These are phyloP conservation scores for Psylliodes chrysocephalus DNA, from an alignment of 2,888 invertebrate genomes.

Conservation along the genomic window DNA sequence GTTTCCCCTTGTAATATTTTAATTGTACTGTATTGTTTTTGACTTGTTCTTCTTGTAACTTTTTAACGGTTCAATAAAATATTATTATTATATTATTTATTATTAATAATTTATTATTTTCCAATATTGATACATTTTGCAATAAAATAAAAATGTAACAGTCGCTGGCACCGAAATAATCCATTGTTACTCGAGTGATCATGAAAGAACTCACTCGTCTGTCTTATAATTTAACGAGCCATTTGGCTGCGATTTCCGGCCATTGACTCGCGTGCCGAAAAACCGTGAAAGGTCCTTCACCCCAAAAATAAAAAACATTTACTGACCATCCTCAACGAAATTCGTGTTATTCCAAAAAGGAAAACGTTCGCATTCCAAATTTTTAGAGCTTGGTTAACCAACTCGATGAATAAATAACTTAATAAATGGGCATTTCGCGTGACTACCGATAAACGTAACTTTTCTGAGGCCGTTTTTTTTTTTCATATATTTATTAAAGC, in stretches of 20 bases:
- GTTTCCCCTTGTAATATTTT: too few species aligned
- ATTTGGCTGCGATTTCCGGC: slow-evolving; percentile 6
- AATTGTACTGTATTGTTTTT: too few species aligned
- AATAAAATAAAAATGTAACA: too few species aligned
- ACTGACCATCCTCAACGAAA: slow-evolving; percentile 24
- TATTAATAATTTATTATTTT: too few species aligned
- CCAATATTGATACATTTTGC: too few species aligned
- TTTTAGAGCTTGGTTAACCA: slow-evolving; percentile 14
- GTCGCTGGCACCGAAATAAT: too few species aligned
- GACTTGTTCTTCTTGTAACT: too few species aligned
- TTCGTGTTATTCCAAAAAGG: not conserved
- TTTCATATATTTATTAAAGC: slow-evolving; percentile 3
- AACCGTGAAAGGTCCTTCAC: slow-evolving; percentile 1
- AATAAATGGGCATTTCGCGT: slow-evolving; percentile 20
- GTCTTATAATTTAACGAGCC: not conserved
- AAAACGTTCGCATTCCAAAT: slow-evolving; percentile 16
- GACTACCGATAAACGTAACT: slow-evolving; percentile 4
- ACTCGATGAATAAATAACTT: slow-evolving; percentile 19
- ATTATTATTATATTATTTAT: too few species aligned
- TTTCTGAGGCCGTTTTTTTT: not conserved
- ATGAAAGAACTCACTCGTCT: not conserved
- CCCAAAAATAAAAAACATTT: slow-evolving; percentile 3
- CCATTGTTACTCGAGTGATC: too few species aligned
- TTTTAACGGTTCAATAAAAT: too few species aligned
- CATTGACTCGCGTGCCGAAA: slow-evolving; percentile 20